Percentiles rank a stretch among this genome's conserved stretches.
phyloP scores from a whole-genome alignment of 2,888 invertebrate genomes.

The Nyleta sp. region DNA sequence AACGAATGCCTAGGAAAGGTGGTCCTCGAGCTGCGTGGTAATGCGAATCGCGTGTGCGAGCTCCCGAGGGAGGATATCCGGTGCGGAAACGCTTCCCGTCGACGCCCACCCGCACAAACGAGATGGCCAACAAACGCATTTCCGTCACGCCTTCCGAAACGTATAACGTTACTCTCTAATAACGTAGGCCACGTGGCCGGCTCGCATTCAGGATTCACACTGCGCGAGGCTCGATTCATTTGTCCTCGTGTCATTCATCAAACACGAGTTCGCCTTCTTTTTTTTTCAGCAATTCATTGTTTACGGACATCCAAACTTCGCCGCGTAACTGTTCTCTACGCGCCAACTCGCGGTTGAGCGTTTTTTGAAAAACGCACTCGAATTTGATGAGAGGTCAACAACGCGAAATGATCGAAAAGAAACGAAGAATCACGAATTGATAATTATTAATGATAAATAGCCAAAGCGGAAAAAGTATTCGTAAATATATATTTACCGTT shows the following conservation, averaged over 20 bases:
- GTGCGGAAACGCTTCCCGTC: conserved; percentile 78
- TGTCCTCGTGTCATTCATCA: conserved; percentile 58
- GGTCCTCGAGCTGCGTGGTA: conserved; percentile 64
- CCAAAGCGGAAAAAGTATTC: too few species aligned
- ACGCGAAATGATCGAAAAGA: too few species aligned
- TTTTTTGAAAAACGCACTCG: too few species aligned
- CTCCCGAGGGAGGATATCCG: conserved; percentile 79
- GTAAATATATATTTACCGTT: too few species aligned
- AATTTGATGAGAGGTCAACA: too few species aligned
- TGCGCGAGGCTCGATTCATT: conserved; percentile 42
- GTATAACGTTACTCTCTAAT: conserved; percentile 65
- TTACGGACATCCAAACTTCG: conserved; percentile 32
- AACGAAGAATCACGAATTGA: too few species aligned
- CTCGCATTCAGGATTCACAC: conserved; percentile 23
- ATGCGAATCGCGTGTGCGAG: conserved; percentile 75
- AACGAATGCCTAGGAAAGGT: conserved; percentile 50
- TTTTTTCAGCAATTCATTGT: conserved; percentile 29
- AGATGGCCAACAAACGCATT: conserved; percentile 69
- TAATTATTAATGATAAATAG: too few species aligned
- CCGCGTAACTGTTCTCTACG: conserved; percentile 24
- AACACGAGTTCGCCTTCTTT: conserved; percentile 33
- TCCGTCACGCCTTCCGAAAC: conserved; percentile 69
- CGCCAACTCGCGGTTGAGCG: background rate
- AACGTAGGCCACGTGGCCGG: conserved; percentile 63
- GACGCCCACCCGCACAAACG: conserved; percentile 68